A percentile compares a stretch with the other conserved stretches of the same genome.
phyloP scores from a whole-genome alignment of 2,797 vertebrate genomes.

The Psittacula derbiana region DNA sequence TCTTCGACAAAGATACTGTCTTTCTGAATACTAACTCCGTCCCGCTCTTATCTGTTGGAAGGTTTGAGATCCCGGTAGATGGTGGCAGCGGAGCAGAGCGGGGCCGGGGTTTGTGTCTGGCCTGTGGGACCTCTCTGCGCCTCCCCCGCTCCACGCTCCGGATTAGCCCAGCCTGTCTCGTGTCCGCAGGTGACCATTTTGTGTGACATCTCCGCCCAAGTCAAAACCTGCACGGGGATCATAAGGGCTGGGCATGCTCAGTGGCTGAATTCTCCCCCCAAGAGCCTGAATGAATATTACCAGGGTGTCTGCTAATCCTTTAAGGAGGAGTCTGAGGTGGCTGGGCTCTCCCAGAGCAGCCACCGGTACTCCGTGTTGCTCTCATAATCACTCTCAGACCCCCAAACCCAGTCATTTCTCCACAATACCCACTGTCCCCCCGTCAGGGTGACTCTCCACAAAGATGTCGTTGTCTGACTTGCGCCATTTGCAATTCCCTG shows the following conservation, averaged over 20 bases:
- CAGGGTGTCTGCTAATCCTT: neutral
- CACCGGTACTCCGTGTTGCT: neutral
- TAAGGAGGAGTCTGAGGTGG: neutral
- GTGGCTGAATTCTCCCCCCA: neutral
- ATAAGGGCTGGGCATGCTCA: neutral
- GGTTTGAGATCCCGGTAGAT: neutral
- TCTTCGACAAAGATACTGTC: neutral
- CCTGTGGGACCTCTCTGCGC: neutral
- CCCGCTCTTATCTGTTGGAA: neutral
- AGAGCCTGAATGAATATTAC: neutral
- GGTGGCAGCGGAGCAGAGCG: fast-evolving
- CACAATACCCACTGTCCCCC: neutral
- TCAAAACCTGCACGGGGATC: neutral
- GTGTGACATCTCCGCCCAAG: neutral
- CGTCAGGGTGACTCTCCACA: neutral
- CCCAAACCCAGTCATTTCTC: neutral
- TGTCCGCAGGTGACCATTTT: neutral
- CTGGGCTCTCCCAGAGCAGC: neutral
- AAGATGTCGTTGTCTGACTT: fast-evolving
- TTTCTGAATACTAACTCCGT: neutral
- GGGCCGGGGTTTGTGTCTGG: neutral
- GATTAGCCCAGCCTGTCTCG: neutral
- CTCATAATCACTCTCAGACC: neutral
- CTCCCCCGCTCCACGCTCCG: fast-evolving
- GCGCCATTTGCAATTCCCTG: neutral